Evolutionary conservation across 2,113 vertebrate species (phyloP).

Genomic region (Ovibos moschatus): DNA sequence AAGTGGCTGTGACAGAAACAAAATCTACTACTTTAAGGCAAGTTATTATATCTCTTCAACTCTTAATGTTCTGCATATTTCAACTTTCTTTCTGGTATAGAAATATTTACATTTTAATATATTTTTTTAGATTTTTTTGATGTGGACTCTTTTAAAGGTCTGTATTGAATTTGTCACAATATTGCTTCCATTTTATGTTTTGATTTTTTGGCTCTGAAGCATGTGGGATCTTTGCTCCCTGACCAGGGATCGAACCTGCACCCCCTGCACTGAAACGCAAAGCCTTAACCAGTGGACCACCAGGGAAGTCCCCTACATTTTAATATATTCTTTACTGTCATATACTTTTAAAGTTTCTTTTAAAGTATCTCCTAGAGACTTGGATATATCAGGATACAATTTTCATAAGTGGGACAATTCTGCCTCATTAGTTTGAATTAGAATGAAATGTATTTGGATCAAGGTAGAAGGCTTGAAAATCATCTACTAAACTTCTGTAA

Average conservation of each 20-base stretch:
- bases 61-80: not conserved
- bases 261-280: not conserved
- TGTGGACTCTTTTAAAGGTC: not conserved
- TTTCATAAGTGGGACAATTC: not conserved
- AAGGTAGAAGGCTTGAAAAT: not conserved
- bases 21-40: not conserved
- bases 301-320: not conserved
- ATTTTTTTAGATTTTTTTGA: not conserved
- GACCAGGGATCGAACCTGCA: not conserved
- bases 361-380: not conserved
- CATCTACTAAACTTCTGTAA: not conserved
- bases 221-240: not conserved
- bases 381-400: not conserved
- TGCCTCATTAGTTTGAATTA: conserved; percentile 24
- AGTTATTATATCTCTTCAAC: not conserved
- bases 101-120: not conserved
- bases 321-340: not conserved
- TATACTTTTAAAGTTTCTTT: not conserved
- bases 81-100: not conserved
- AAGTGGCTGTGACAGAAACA: not conserved
- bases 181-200: not conserved
- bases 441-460: not conserved
- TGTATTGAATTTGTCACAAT: not conserved
- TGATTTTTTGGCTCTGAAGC: not conserved
- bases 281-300: not conserved